A percentile compares a stretch with the other conserved stretches of the same genome.
phyloP scores from a whole-genome alignment of 1,140 invertebrate genomes.

The Lepeophtheirus salmonis region DNA sequence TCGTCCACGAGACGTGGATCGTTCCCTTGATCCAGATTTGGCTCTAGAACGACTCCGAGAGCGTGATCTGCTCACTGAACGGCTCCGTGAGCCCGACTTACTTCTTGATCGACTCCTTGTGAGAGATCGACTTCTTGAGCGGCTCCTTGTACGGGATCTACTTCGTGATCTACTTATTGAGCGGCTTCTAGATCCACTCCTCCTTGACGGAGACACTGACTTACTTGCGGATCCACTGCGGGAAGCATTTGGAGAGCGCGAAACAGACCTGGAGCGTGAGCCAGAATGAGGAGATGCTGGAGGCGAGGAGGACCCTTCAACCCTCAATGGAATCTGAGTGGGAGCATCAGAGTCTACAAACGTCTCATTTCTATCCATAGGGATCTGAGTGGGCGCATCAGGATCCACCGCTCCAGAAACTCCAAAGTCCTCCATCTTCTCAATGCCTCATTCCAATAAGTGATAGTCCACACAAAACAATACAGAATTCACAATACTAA shows the following conservation, averaged over 20 bases:
- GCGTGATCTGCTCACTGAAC: neutral
- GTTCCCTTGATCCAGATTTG: neutral
- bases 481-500: neutral
- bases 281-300: neutral
- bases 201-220: neutral
- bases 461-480: neutral
- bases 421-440: too few species aligned
- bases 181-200: neutral
- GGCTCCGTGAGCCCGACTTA: neutral
- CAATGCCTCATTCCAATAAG: neutral
- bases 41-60: neutral
- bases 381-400: slow-evolving; percentile 3
- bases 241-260: neutral
- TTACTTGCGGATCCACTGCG: neutral
- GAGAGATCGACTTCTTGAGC: neutral
- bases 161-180: neutral
- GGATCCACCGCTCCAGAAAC: neutral
- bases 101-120: neutral
- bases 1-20: neutral
- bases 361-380: neutral
- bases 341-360: neutral
- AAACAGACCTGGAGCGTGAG: neutral
- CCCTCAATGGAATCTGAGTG: neutral
- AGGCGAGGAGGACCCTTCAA: neutral
- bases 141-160: neutral